Conservation (phyloP, 2,113 vertebrate genomes). For the Vombatus ursinus region DNA sequence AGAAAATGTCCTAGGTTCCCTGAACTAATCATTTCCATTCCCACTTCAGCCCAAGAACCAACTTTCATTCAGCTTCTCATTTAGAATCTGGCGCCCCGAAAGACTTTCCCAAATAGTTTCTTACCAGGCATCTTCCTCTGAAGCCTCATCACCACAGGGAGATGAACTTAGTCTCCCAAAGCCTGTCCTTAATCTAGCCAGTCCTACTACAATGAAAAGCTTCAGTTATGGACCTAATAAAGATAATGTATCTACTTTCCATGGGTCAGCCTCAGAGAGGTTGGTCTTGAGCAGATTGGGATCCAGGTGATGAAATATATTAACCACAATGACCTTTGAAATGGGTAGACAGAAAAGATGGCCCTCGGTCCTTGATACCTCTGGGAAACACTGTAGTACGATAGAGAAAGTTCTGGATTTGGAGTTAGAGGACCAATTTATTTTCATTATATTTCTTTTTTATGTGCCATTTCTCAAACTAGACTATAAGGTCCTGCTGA, state of each 20-base stretch:
- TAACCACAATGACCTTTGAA: not conserved
- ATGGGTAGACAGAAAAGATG: not conserved
- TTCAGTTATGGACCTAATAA: not conserved
- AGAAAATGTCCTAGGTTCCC: not conserved
- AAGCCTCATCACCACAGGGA: not conserved
- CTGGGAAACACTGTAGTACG: not conserved
- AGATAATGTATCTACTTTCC: not conserved
- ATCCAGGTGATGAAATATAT: not conserved
- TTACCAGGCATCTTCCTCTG: not conserved
- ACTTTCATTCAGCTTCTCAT: not conserved
- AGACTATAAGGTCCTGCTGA: not conserved
- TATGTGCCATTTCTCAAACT: not conserved
- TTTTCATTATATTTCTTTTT: not conserved
- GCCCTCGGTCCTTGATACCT: not conserved
- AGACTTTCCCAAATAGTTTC: not conserved
- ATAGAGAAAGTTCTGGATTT: not conserved
- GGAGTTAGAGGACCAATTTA: not conserved
- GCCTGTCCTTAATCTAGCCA: not conserved
- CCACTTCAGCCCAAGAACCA: not conserved
- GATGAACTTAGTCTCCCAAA: not conserved
- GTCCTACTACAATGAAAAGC: not conserved
- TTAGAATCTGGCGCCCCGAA: not conserved
- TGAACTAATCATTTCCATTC: not conserved
- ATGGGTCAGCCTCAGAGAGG: not conserved
- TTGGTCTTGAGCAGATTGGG: not conserved